A percentile compares a stretch with the other conserved stretches of the same genome.
These are phyloP conservation scores for Eira barbara DNA, from an alignment of 2,113 vertebrate genomes.

Conservation along the genomic window DNA sequence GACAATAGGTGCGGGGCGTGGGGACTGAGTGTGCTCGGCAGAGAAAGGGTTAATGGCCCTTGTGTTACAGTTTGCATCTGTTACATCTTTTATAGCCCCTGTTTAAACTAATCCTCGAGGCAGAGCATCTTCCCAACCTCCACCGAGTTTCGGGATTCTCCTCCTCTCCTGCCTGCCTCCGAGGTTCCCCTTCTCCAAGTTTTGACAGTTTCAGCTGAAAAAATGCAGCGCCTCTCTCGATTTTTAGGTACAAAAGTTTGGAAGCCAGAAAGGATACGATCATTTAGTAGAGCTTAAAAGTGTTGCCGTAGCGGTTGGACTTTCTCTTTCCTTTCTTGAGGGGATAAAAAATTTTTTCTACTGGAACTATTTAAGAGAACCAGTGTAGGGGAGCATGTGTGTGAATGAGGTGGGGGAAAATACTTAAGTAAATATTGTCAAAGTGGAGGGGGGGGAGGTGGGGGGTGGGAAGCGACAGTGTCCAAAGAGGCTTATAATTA, in stretches of 20 bases:
- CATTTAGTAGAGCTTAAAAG: conserved; percentile 75
- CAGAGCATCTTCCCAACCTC: conserved; percentile 80
- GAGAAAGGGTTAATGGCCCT: conserved; percentile 87
- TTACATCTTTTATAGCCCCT: conserved; percentile 90
- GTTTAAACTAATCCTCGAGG: conserved; percentile 87
- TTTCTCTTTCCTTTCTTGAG: conserved; percentile 85
- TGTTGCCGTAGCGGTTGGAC: conserved; percentile 78
- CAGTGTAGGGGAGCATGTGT: conserved; percentile 73
- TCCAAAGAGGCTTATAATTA: conserved; percentile 82
- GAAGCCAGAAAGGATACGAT: conserved; percentile 74
- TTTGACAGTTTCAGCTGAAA: conserved; percentile 85
- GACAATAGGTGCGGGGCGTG: conserved; percentile 83
- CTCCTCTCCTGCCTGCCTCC: conserved; percentile 71
- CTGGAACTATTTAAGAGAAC: conserved; percentile 70
- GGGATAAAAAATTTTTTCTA: conserved; percentile 22
- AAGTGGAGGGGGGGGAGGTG: conserved; percentile 73
- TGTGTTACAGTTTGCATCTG: conserved; percentile 91
- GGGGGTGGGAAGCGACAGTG: conserved; percentile 63
- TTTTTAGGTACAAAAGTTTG: conserved; percentile 80
- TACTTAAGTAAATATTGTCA: conserved; percentile 82
- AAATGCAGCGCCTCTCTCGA: conserved; percentile 78
- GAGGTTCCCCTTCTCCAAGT: conserved; percentile 79
- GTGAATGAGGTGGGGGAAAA: conserved; percentile 71
- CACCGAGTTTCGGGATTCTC: conserved; percentile 78
- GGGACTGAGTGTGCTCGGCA: conserved; percentile 75